Conservation (phyloP, 2,888 invertebrate species). For the Microdon myrmicae region DNA sequence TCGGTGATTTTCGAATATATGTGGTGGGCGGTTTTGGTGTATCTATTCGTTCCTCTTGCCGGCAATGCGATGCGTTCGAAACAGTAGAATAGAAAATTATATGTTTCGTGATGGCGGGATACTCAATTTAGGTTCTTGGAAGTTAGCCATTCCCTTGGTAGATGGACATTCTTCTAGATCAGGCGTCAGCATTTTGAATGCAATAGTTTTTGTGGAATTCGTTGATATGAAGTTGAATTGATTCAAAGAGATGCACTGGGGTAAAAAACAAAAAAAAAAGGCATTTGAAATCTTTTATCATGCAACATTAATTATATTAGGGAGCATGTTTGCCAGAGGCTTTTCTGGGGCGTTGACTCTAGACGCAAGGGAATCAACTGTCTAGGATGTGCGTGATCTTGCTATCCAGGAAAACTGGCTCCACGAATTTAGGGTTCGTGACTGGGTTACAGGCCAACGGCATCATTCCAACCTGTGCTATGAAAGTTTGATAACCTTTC, state of each 20-base stretch:
- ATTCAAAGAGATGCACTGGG: slow-evolving; percentile 21
- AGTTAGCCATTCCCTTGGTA: slow-evolving; percentile 19
- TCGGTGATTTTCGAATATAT: background rate
- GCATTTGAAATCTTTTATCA: slow-evolving; percentile 21
- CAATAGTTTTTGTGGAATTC: slow-evolving; percentile 36
- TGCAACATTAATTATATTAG: slow-evolving; percentile 21
- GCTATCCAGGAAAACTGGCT: too few species aligned
- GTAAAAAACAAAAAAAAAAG: too few species aligned
- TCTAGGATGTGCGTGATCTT: too few species aligned
- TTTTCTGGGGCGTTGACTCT: too few species aligned
- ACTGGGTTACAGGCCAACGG: too few species aligned
- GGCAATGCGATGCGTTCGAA: slow-evolving; percentile 23
- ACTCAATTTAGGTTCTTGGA: slow-evolving; percentile 40
- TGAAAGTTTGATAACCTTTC: too few species aligned
- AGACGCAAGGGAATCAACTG: too few species aligned
- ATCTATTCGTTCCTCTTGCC: too few species aligned
- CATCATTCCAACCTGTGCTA: too few species aligned
- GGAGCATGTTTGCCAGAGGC: too few species aligned
- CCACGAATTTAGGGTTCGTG: too few species aligned
- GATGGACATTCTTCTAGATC: slow-evolving; percentile 28
- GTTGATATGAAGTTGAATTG: slow-evolving; percentile 26
- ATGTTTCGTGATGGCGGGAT: slow-evolving; percentile 31
- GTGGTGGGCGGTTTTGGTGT: slow-evolving; percentile 27
- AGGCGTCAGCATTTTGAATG: slow-evolving; percentile 19
- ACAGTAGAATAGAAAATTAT: slow-evolving; percentile 44